Evolutionary conservation across 2,797 vertebrate species (phyloP).

Genomic region (Hippocampus kuda): DNA sequence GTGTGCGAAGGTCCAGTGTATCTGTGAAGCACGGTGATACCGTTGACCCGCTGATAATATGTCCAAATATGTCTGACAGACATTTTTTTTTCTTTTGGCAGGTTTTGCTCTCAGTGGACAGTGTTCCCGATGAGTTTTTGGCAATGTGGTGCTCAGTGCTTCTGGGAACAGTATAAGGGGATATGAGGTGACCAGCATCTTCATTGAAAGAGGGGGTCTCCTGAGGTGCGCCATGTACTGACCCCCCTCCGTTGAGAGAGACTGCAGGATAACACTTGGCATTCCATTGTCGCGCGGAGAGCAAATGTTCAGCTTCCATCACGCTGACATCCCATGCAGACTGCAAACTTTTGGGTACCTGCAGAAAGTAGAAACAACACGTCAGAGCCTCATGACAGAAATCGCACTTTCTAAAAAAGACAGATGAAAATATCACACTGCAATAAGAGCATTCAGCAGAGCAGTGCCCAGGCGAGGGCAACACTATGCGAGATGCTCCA

Average conservation of each 20-base stretch:
- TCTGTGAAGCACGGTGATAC: slow-evolving; percentile 27
- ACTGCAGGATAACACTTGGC: slow-evolving; percentile 35
- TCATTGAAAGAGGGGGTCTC: slow-evolving; percentile 32
- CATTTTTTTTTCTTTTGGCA: slow-evolving; percentile 64
- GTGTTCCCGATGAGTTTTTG: slow-evolving; percentile 35
- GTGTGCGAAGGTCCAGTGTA: slow-evolving; percentile 22
- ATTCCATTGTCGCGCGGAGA: slow-evolving; percentile 63
- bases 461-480: too few species aligned
- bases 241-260: slow-evolving; percentile 39
- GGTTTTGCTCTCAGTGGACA: slow-evolving; percentile 47
- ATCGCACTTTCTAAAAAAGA: neutral
- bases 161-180: slow-evolving; percentile 30
- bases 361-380: slow-evolving; percentile 19
- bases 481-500: too few species aligned
- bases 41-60: slow-evolving; percentile 53
- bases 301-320: slow-evolving; percentile 77
- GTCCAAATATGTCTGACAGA: slow-evolving; percentile 60
- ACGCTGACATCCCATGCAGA: slow-evolving; percentile 88
- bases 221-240: slow-evolving; percentile 26
- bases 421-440: too few species aligned
- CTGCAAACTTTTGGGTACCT: slow-evolving; percentile 90
- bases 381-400: neutral
- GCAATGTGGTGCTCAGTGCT: slow-evolving; percentile 34
- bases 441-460: too few species aligned
- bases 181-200: slow-evolving; percentile 15